A percentile compares a stretch with the other conserved stretches of the same genome.
Evolutionary conservation across 2,888 invertebrate species (phyloP).

Genomic region (Allophyes oxyacanthae): DNA sequence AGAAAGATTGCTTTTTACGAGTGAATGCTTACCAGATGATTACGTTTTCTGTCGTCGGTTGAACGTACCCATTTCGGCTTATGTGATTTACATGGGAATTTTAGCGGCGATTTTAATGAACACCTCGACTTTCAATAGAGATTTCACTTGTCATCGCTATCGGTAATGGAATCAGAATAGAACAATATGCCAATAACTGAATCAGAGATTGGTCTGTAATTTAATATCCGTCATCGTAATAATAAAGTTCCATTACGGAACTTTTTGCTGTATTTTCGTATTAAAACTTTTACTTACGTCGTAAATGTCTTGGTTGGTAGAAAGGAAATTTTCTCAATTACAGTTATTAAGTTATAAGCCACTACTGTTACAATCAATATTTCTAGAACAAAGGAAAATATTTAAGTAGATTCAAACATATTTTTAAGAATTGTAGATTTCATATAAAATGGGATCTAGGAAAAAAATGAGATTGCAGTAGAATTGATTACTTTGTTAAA

Average conservation of each 20-base stretch:
- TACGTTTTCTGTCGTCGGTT: conserved; percentile 73
- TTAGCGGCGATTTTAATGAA: conserved; percentile 35
- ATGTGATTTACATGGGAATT: conserved; percentile 75
- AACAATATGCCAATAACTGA: conserved; percentile 41
- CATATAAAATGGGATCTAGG: conserved; percentile 4
- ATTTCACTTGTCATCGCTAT: conserved; percentile 24
- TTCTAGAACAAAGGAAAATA: conserved; percentile 43
- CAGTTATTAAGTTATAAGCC: conserved; percentile 39
- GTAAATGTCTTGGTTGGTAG: conserved; percentile 36
- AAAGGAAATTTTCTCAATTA: conserved; percentile 42
- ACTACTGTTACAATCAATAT: conserved; percentile 37
- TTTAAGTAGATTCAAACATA: not conserved
- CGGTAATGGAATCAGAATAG: conserved; percentile 33
- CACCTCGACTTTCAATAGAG: conserved; percentile 18
- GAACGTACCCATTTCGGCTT: conserved; percentile 58
- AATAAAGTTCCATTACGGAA: conserved; percentile 40
- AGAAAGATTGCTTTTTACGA: conserved; percentile 71
- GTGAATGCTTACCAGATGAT: conserved; percentile 75
- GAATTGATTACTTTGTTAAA: conserved; percentile 26
- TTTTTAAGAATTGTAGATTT: conserved; percentile 5
- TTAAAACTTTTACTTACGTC: conserved; percentile 52
- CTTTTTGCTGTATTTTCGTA: conserved; percentile 43
- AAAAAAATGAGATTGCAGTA: conserved; percentile 20
- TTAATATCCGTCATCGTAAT: conserved; percentile 26
- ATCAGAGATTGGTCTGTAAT: conserved; percentile 41